Conservation (phyloP, 2,113 vertebrate genomes). For the Eublepharis macularius region DNA sequence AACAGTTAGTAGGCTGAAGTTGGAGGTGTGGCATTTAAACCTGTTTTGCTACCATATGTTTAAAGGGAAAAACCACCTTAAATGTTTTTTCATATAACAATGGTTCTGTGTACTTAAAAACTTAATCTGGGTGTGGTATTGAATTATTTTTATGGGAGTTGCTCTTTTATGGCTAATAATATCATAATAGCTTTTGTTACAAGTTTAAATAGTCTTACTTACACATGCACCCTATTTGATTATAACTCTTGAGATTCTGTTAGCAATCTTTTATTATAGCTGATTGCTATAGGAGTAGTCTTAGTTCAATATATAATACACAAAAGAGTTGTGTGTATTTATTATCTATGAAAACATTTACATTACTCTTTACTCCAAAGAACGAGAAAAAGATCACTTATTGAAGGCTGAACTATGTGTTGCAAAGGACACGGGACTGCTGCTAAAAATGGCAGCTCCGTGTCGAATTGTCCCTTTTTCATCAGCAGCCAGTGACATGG, state of each 20-base stretch:
- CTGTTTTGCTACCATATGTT: conserved; percentile 76
- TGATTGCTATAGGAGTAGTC: conserved; percentile 76
- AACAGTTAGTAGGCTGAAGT: conserved; percentile 79
- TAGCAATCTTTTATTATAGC: conserved; percentile 77
- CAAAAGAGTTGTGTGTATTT: conserved; percentile 63
- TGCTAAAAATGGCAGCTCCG: not conserved
- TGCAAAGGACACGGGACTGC: not conserved
- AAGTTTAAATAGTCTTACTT: conserved; percentile 82
- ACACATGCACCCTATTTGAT: conserved; percentile 79
- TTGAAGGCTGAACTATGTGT: not conserved
- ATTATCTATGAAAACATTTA: conserved; percentile 66
- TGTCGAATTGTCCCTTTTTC: not conserved
- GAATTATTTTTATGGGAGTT: conserved; percentile 84
- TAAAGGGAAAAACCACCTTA: conserved; percentile 71
- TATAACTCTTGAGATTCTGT: conserved; percentile 77
- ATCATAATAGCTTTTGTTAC: conserved; percentile 84
- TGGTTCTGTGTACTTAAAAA: conserved; percentile 76
- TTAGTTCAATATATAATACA: conserved; percentile 73
- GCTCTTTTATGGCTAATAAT: conserved; percentile 83
- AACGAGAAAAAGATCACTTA: not conserved
- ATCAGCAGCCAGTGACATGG: not conserved
- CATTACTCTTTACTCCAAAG: conserved; percentile 43
- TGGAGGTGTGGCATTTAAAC: conserved; percentile 83
- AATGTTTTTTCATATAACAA: conserved; percentile 80
- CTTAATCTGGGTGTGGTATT: conserved; percentile 88